Evolutionary conservation across 1,140 invertebrate species (phyloP), one percentile per base, ranked within the genome.

Genomic region (Myzus persicae): DNA sequence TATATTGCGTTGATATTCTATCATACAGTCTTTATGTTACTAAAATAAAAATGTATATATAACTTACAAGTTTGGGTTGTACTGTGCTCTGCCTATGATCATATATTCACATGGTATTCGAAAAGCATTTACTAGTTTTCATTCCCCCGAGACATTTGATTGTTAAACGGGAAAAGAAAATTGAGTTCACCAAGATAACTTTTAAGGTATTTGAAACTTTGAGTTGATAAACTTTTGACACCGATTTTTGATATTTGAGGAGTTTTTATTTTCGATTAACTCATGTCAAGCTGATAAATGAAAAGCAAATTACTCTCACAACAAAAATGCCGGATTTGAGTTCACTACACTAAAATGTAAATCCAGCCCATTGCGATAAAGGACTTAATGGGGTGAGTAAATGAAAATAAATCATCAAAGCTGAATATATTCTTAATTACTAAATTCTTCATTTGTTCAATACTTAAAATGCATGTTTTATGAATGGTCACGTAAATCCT

Each of bases 401-500:
- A 82, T 82, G 36, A 82, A 82, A 82, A 82, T 82, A 82, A 82
- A 82, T 82, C 81, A 82, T 82, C 36, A 40, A 82, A 82, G 81
- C 81, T 76, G 81, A 82, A 82, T 82, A 82, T 40, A 40, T 82
- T 82, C 81, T 82, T 82, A 82, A 82, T 82, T 82, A 82, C 81
- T 40, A 82, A 82, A 82, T 82, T 82, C 81, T 82, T 82, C n/a
- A 82, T 82, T 82, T 82, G 81, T 82, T 82, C 81, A 40, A 82
- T 82, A 82, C 36, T 82, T 82, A 82, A 82, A 40, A 82, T 82
- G n/a, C 81, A 40, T 82, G 81, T 82, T 40, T 82, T 82, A 82
- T 82, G 38, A 82, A 82, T 82, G 22, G 81, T 82, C 81, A 82
- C 38, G 81, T 82, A 82, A 82, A 82, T 82, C 81, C 81, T 40